Conservation (phyloP, 1,140 invertebrate species). For the Micrasema longulum region DNA sequence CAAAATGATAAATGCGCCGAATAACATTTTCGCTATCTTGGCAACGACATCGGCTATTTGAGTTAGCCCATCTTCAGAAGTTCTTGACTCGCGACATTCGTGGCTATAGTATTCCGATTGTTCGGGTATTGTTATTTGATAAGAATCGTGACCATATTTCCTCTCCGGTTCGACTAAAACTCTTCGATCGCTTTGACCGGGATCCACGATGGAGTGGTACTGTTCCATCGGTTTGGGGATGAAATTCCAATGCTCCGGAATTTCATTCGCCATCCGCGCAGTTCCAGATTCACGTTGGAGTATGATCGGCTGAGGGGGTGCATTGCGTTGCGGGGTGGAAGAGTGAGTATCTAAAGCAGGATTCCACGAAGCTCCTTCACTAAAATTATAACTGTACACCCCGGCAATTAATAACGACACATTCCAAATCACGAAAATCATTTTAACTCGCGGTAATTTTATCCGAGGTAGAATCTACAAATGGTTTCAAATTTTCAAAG, state of each 20-base stretch:
- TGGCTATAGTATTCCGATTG: conserved; percentile 15
- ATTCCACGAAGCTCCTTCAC: conserved; percentile 30
- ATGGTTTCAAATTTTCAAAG: not conserved
- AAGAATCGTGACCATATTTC: conserved; percentile 29
- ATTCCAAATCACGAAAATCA: not conserved
- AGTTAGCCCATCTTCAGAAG: conserved; percentile 39
- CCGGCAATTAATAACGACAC: conserved; percentile 1
- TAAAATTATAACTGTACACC: conserved; percentile 17
- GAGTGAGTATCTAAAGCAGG: too few species aligned
- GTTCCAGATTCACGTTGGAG: not conserved
- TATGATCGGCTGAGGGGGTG: not conserved
- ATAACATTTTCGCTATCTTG: conserved; percentile 49
- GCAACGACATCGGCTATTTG: conserved; percentile 39
- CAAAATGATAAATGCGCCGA: conserved; percentile 44
- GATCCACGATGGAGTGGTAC: conserved; percentile 19
- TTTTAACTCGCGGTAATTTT: not conserved
- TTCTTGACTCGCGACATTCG: conserved; percentile 2
- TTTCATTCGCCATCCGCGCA: not conserved
- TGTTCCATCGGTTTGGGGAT: conserved; percentile 22
- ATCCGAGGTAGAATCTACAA: conserved; percentile 6
- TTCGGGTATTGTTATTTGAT: conserved; percentile 22
- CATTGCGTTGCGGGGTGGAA: conserved; percentile 8
- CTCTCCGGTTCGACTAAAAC: conserved; percentile 13
- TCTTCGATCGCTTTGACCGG: conserved; percentile 5
- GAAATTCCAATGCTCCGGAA: conserved; percentile 2